A percentile compares a stretch with the other conserved stretches of the same genome.
phyloP scores from a whole-genome alignment of 2,888 invertebrate genomes.

The Zaprionus lineosus region DNA sequence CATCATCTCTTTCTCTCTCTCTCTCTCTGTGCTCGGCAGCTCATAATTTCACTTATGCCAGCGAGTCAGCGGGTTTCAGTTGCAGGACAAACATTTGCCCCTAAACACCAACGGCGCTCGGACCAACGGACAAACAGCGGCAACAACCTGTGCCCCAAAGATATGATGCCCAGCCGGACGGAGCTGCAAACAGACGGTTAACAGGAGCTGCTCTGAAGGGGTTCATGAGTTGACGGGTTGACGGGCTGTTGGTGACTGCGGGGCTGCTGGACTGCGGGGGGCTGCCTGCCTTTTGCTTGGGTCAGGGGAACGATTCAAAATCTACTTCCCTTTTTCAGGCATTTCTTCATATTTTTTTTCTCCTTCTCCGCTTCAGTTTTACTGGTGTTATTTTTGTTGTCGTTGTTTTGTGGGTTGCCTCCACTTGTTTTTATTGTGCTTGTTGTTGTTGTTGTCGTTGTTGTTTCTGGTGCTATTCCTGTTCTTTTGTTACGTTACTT shows the following conservation, averaged over 20 bases:
- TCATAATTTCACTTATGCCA: slow-evolving; percentile 67
- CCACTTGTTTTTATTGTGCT: not conserved
- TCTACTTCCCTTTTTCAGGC: slow-evolving; percentile 41
- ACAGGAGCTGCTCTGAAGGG: not conserved
- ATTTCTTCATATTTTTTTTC: slow-evolving; percentile 9
- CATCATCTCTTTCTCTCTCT: slow-evolving; percentile 5
- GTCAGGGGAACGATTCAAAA: slow-evolving; percentile 44
- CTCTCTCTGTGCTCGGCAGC: slow-evolving; percentile 21
- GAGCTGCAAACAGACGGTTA: slow-evolving; percentile 35
- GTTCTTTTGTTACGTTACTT: slow-evolving; percentile 11
- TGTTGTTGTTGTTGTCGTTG: not conserved
- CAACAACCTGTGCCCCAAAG: slow-evolving; percentile 32
- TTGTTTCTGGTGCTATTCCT: not conserved
- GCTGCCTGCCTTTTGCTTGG: too few species aligned
- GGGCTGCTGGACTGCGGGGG: too few species aligned
- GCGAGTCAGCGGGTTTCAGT: slow-evolving; percentile 56
- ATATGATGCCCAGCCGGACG: slow-evolving; percentile 30
- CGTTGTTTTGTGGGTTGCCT: not conserved
- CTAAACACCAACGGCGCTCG: slow-evolving; percentile 41
- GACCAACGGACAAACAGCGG: slow-evolving; percentile 35
- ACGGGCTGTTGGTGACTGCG: too few species aligned
- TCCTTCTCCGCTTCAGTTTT: not conserved
- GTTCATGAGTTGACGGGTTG: not conserved
- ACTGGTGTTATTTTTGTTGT: slow-evolving; percentile 17
- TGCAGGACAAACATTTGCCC: slow-evolving; percentile 59